Evolutionary conservation across 2,113 vertebrate species (phyloP), one percentile per base, ranked within the genome.

Genomic region (Bambusicola thoracicus): DNA sequence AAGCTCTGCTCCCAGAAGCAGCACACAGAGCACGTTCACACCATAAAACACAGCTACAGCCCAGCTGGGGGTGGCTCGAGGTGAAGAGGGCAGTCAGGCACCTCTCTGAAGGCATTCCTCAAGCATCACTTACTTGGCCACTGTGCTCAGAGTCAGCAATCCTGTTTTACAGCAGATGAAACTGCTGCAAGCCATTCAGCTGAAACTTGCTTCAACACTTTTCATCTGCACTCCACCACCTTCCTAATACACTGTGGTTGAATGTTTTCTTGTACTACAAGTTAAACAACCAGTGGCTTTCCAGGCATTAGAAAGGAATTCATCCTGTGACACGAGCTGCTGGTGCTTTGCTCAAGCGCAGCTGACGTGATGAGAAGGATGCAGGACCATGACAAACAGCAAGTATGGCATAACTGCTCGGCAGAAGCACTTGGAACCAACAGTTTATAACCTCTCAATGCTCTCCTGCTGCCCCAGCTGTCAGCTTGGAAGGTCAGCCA

Each of bases 271-370:
- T 22, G 13, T 30, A 40, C 1, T 1, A 56, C 2, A 14, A 84
- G 59, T 49, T 30, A 44, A 44, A n/a, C 22, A 25, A 40, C 53
- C 15, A 17, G 68, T 25, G 29, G 59, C 66, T 58, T 38, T 32
- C 32, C 36, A 78, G 49, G 25, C 67, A 56, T 25, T 17, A 40
- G 67, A 59, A 61, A 53, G 67, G 38, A 68, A 41, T 68, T 63
- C 63, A 11, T 17, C 21, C 38, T 2, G 17, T 4, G 79, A 38
- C 0, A 7, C 7, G 25, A 2, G 34, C 4, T 27, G 61, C 19
- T 2, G 44, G n/a, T 7, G 85, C 68, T 67, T 34, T 25, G 56
- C 72, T 30, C 66, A 20, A 6, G 14, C 48, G 9, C 27, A 14
- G 43, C 74, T 24, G 8, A 27, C 13, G 7, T 29, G 30, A 25